phyloP scores from a whole-genome alignment of 2,888 invertebrate genomes.

The Clitarchus hookeri region DNA sequence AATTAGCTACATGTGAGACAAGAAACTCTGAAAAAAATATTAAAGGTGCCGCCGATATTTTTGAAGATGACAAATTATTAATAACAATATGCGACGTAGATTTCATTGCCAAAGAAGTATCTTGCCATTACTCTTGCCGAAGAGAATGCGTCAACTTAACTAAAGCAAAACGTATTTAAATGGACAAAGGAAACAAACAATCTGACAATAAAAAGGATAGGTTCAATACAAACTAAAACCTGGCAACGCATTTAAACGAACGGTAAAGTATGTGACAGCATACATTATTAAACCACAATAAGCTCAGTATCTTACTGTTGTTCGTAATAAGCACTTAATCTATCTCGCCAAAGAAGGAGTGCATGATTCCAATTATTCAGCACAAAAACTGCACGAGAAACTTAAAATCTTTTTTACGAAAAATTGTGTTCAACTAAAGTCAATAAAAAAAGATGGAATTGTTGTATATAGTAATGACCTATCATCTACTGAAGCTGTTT shows the following conservation, averaged over 20 bases:
- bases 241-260: conserved; percentile 8
- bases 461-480: conserved; percentile 17
- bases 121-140: conserved; percentile 1
- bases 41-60: conserved; percentile 5
- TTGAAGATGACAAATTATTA: conserved; percentile 16
- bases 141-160: background rate
- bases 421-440: conserved; percentile 21
- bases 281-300: conserved; percentile 20
- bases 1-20: background rate
- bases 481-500: conserved; percentile 25
- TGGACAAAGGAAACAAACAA: conserved; percentile 10
- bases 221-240: background rate
- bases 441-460: conserved; percentile 24
- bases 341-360: conserved; percentile 20
- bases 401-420: background rate
- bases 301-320: conserved; percentile 23
- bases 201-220: background rate
- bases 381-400: conserved; percentile 23
- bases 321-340: conserved; percentile 16
- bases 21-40: conserved; percentile 19
- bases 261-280: background rate
- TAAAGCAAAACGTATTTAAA: background rate
- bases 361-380: conserved; percentile 20
- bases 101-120: conserved; percentile 19
- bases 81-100: conserved; percentile 11